Evolutionary conservation across 2,888 invertebrate genomes (phyloP), one percentile per base, ranked within the genome.

Genomic region (Drosophila koepferae): DNA sequence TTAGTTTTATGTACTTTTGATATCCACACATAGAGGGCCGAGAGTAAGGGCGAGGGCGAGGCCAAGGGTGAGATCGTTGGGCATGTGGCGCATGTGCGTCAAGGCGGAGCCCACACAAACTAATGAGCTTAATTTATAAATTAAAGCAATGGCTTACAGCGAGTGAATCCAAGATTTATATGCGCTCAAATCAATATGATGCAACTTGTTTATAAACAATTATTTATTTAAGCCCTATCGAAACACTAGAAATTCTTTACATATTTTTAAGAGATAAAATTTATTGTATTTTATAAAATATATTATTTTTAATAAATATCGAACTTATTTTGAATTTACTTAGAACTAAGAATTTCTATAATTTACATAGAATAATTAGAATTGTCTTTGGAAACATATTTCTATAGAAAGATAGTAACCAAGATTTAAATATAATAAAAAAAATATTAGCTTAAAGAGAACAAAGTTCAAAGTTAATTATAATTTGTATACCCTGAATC

Each of bases 1-100:
- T 89, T 86, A 82, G 83, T 87, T 89, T 89, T 86, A 83, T 86
- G 89, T 82, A 74, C 77, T 77, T 80, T 77, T 81, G 81, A 89
- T 89, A 79, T 70, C 59, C 86, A 72, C 55, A 60, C 34, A 53
- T 58, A 14, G 49, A n/a, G 31, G 31, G 49, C 28, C 16, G 10
- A 7, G 46, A 23, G 18, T 43, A n/a, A 48, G 40, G 23, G 18
- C 16, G 41, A 46, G 51, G 48, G 46, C 41, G 48, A 18, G 53
- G 53, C 31, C n/a, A n/a, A 20, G 48, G 53, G 20, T 38, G 46
- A 46, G 44, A 34, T 38, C 23, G 38, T 16, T 23, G n/a, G 38
- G 40, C 54, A 54, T 31, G 70, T 38, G 23, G 10, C 9, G 14
- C 54, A 54, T 31, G 46, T 62, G 51, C 38, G n/a, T 36, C 49